These are phyloP conservation scores for Campylomormyrus numenius DNA, from an alignment of 2,113 vertebrate species.

Conservation along the genomic window DNA sequence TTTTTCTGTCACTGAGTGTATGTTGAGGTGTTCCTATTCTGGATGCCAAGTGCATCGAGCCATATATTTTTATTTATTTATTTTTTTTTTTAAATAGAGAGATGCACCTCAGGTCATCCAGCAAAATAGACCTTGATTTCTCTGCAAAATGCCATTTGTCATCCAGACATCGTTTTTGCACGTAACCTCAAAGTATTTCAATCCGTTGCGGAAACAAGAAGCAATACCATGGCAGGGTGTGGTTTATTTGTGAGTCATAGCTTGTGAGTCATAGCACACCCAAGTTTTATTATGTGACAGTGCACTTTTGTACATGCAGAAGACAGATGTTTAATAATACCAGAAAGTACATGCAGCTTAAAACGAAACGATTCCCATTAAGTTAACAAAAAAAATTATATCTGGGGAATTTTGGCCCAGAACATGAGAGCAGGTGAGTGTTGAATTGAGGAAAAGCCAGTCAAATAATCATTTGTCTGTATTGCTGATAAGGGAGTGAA, in stretches of 20 bases:
- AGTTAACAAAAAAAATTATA: neutral
- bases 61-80: no score
- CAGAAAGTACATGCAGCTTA: neutral
- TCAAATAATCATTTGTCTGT: neutral
- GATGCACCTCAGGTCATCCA: neutral
- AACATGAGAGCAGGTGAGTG: neutral
- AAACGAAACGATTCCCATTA: no score
- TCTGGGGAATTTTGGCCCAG: neutral
- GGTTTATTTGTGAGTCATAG: neutral
- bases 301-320: neutral
- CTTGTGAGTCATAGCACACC: neutral
- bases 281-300: neutral
- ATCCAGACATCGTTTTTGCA: neutral
- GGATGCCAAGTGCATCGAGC: neutral
- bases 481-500: neutral
- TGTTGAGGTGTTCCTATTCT: neutral
- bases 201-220: neutral
- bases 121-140: neutral
- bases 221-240: neutral
- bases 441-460: neutral
- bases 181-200: neutral
- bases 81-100: neutral
- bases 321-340: neutral
- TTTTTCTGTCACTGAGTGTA: no score
- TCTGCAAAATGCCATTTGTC: neutral